These are phyloP conservation scores for Plectropomus leopardus DNA, from an alignment of 2,113 vertebrate species.

Conservation along the genomic window DNA sequence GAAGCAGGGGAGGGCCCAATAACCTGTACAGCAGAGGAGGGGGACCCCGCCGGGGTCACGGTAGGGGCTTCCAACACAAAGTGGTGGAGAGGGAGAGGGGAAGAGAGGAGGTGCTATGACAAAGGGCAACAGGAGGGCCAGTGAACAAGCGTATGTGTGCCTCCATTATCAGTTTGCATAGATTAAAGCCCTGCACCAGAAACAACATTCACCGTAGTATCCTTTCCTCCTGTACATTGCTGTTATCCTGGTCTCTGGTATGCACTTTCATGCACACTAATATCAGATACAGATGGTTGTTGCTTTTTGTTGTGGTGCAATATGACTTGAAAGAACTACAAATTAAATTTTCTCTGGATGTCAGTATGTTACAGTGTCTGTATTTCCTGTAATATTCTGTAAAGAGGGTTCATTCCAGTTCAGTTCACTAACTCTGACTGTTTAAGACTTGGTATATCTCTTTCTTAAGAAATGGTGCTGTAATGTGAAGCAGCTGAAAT, in stretches of 20 bases:
- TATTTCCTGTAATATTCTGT: neutral
- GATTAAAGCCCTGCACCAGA: constrained; percentile 52
- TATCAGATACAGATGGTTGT: constrained; percentile 28
- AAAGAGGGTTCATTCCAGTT: neutral
- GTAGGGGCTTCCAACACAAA: constrained; percentile 69
- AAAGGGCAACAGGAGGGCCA: constrained; percentile 73
- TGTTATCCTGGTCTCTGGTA: neutral
- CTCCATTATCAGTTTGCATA: constrained; percentile 48
- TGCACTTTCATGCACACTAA: constrained; percentile 31
- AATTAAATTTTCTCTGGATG: constrained; percentile 61
- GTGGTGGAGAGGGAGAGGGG: constrained; percentile 68
- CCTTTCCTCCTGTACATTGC: neutral
- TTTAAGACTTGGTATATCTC: neutral
- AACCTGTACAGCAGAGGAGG: constrained; percentile 65
- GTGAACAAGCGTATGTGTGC: constrained; percentile 50
- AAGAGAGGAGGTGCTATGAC: constrained; percentile 82
- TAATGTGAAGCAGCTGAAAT: neutral
- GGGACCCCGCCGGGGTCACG: constrained; percentile 47
- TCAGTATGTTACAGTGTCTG: constrained; percentile 7
- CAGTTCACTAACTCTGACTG: neutral
- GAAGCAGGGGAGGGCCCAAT: constrained; percentile 56
- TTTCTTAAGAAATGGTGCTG: neutral
- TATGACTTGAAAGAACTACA: constrained; percentile 46
- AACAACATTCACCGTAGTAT: neutral
- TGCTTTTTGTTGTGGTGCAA: constrained; percentile 60